Evolutionary conservation across 1,140 invertebrate species (phyloP).

Genomic region (Cydia strobilella): DNA sequence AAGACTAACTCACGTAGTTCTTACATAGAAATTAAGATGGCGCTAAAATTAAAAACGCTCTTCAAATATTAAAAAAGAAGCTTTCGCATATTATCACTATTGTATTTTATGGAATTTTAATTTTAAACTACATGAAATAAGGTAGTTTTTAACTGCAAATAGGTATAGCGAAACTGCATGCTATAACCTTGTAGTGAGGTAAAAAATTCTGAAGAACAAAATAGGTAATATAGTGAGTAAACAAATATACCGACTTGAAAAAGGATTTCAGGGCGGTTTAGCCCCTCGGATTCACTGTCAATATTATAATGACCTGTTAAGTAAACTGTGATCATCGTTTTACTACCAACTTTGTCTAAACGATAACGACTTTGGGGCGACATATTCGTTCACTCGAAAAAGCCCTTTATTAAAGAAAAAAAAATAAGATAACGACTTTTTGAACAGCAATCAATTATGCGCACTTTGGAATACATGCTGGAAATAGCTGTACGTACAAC

Average conservation of each 20-base stretch:
- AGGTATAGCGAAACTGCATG: not conserved
- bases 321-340: no score
- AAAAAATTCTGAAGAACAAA: not conserved
- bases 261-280: no score
- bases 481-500: not conserved
- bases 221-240: not conserved
- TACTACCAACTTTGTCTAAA: no score
- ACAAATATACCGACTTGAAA: not conserved
- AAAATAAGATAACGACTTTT: no score
- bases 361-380: no score
- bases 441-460: no score
- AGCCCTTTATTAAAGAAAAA: no score
- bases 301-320: no score
- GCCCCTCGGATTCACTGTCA: no score
- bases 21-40: not conserved
- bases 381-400: no score
- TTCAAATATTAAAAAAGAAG: not conserved
- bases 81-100: not conserved
- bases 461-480: no score
- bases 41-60: not conserved
- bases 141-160: not conserved
- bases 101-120: not conserved
- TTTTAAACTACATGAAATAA: not conserved
- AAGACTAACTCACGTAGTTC: not conserved
- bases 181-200: not conserved